These are phyloP conservation scores for Holothuria leucospilota DNA, from an alignment of 53 echinoderm and acorn worm species.

Conservation along the genomic window DNA sequence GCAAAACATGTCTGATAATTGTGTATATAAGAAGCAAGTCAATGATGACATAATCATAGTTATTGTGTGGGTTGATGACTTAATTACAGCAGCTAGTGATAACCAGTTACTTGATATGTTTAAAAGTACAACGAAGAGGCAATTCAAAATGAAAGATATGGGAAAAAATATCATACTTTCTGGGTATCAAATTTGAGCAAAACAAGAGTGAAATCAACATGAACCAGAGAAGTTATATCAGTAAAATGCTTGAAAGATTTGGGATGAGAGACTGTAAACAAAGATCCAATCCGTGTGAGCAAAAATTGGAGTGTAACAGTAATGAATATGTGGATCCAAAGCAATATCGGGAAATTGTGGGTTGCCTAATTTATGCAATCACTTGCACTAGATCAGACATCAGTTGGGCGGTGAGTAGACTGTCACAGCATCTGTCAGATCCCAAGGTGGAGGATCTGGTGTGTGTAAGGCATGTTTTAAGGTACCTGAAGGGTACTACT, in stretches of 20 bases:
- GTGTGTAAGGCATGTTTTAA: no score
- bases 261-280: conserved; percentile 56
- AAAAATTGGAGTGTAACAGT: conserved; percentile 40
- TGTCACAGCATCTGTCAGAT: conserved; percentile 10
- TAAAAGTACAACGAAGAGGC: conserved; percentile 37
- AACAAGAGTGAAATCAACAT: conserved; percentile 35
- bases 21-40: conserved; percentile 49
- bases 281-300: conserved; percentile 52
- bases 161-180: conserved; percentile 58
- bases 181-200: conserved; percentile 62
- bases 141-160: conserved; percentile 55
- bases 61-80: conserved; percentile 66
- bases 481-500: conserved; percentile 11
- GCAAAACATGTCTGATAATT: conserved; percentile 41
- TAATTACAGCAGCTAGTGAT: conserved; percentile 57
- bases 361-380: conserved; percentile 56
- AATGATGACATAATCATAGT: conserved; percentile 41
- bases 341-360: conserved; percentile 59
- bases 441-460: background rate
- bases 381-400: no score
- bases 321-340: conserved; percentile 36
- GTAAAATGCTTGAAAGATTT: conserved; percentile 46
- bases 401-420: background rate
- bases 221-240: no score
- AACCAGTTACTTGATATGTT: conserved; percentile 26